Evolutionary conservation across 2,797 vertebrate genomes (phyloP).

Genomic region (Microcaecilia unicolor): DNA sequence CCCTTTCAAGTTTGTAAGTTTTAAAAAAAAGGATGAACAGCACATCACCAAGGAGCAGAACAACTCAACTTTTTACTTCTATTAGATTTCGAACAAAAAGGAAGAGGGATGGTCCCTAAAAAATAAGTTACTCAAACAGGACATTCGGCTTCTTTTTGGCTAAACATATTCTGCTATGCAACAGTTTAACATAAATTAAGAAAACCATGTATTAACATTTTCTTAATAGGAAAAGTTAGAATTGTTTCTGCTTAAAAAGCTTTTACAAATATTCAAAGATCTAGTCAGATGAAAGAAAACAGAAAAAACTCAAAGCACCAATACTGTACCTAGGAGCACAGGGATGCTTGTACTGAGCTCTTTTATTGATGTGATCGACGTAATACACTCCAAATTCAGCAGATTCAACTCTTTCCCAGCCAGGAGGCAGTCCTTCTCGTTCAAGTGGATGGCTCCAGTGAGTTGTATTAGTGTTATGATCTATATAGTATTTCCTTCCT

Average conservation of each 20-base stretch:
- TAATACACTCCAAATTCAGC: constrained; percentile 92
- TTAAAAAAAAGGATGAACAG: too few species aligned
- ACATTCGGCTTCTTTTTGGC: too few species aligned
- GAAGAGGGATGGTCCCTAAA: too few species aligned
- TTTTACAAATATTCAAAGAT: too few species aligned
- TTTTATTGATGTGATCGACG: constrained; percentile 93
- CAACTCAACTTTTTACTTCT: too few species aligned
- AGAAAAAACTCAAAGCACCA: neutral
- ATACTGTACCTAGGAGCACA: constrained; percentile 83
- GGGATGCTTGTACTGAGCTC: constrained; percentile 89
- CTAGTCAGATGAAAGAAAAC: neutral
- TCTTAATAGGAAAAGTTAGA: too few species aligned
- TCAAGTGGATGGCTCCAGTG: constrained; percentile 97
- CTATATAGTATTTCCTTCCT: constrained; percentile 94
- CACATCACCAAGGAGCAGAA: too few species aligned
- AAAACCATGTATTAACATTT: neutral
- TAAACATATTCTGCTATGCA: too few species aligned
- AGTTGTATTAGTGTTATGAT: constrained; percentile 96
- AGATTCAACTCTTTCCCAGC: constrained; percentile 94
- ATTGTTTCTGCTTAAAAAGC: too few species aligned
- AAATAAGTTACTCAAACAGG: too few species aligned
- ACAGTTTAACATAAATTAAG: neutral
- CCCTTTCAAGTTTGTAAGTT: too few species aligned
- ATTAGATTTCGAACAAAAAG: too few species aligned
- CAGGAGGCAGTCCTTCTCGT: constrained; percentile 88